These are phyloP conservation scores for Pogona vitticeps DNA, from an alignment of 2,113 vertebrate genomes.

Conservation along the genomic window DNA sequence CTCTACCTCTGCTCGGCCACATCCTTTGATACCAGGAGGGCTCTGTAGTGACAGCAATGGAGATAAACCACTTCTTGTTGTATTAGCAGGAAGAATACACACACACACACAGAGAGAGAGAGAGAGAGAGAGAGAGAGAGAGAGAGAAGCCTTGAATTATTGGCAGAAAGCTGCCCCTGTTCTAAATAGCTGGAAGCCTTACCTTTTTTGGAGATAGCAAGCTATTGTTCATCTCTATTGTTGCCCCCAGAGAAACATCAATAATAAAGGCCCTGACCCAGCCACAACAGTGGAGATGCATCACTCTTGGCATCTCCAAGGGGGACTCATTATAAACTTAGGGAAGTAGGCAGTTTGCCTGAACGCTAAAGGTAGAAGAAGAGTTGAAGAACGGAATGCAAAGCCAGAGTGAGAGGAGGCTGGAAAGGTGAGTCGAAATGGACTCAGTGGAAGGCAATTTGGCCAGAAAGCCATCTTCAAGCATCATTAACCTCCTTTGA, in stretches of 20 bases:
- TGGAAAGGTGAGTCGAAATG: not conserved
- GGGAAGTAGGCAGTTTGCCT: slow-evolving; percentile 24
- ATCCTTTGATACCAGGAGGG: slow-evolving; percentile 5
- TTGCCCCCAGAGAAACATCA: slow-evolving; percentile 12
- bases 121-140: not conserved
- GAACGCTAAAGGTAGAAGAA: slow-evolving; percentile 11
- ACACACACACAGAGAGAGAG: not conserved
- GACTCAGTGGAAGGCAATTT: not conserved
- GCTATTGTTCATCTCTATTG: slow-evolving; percentile 44
- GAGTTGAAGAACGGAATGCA: slow-evolving; percentile 26
- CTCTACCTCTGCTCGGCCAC: not conserved
- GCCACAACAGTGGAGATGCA: slow-evolving; percentile 32
- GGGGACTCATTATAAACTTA: slow-evolving; percentile 31
- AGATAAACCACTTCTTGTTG: slow-evolving; percentile 35
- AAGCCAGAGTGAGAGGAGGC: not conserved
- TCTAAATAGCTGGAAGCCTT: slow-evolving; percentile 47
- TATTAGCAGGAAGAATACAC: slow-evolving; percentile 1
- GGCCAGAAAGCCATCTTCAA: slow-evolving; percentile 14
- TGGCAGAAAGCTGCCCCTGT: slow-evolving; percentile 37
- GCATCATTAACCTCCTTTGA: not conserved
- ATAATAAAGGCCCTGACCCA: slow-evolving; percentile 38
- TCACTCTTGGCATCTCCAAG: slow-evolving; percentile 20
- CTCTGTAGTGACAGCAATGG: not conserved
- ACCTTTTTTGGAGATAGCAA: slow-evolving; percentile 47
- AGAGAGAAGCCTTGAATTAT: not conserved